Base-by-base conservation (phyloP, 2,797 vertebrate genomes). In the Ciconia nigra region DNA sequence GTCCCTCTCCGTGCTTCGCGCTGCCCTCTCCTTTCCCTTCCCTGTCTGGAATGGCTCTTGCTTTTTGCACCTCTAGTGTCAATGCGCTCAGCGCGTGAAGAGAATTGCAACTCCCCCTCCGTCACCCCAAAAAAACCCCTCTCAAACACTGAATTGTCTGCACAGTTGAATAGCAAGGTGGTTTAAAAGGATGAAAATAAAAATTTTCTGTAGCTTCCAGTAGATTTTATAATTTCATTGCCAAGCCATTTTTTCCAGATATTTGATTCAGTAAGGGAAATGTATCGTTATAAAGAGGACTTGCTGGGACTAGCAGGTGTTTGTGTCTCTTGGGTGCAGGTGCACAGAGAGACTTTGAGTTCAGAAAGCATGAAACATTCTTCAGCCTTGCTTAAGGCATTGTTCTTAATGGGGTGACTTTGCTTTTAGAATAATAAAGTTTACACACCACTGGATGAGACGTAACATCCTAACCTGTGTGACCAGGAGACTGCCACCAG, bases 21-120 rank as follows among this genome's bases (percentile, higher is more conserved):
- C 81, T 31, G 74, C 78, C 65, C 54, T 18, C 81, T 94, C 63
- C 86, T 89, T 94, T 59, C 93, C 65, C 88, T 96, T 96, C 96
- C 92, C 67, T 79, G 73, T 71, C 73, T 70, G 83, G 70, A 74
- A 62, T 2, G 22, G 28, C 41, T 66, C 46, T 74, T 41, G 69
- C 11, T 66, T 55, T 73, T 87, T 51, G 59, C 28, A 70, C 51
- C 86, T 49, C 49, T 79, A 9, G 35, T 61, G 39, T 54, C 39
- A 65, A 14, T 5, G 22, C 72, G 44, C 42, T 89, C 31, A 7
- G 47, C 2, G 35, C 7, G 1, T 8, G 62, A 70, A 72, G 29
- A 49, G 47, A 76, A 72, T 11, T 54, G 21, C 61, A 90, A 39
- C 25, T 20, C 6, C 24, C 13, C 4, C 47, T 44, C 17, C 1